Conservation (phyloP, 2,888 invertebrate genomes). For the Agrochola litura region DNA sequence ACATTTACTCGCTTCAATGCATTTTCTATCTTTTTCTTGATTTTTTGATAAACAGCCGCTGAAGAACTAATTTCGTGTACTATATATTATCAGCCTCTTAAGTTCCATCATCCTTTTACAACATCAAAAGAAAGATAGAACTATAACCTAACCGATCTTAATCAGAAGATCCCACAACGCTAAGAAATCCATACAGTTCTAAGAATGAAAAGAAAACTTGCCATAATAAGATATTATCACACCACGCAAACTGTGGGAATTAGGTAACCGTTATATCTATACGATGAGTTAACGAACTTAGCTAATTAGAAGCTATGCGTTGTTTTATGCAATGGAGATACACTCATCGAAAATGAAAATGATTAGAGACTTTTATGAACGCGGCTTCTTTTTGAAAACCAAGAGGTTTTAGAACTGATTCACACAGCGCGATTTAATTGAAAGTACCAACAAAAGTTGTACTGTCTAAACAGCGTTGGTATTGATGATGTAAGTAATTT, state of each 20-base stretch:
- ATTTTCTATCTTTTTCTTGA: too few species aligned
- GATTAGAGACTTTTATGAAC: conserved; percentile 27
- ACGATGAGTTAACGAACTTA: conserved; percentile 38
- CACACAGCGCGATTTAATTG: not conserved
- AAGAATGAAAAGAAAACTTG: conserved; percentile 41
- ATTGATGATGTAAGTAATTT: not conserved
- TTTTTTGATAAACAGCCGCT: too few species aligned
- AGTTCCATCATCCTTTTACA: not conserved
- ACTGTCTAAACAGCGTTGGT: not conserved
- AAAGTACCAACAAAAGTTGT: not conserved
- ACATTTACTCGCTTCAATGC: too few species aligned
- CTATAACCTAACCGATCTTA: not conserved
- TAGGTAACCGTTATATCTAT: conserved; percentile 40
- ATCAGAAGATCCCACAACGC: conserved; percentile 30
- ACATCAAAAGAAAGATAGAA: not conserved
- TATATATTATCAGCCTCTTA: too few species aligned
- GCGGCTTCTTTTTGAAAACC: not conserved
- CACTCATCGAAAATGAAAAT: conserved; percentile 20
- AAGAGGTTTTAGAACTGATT: not conserved
- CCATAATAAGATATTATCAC: conserved; percentile 39
- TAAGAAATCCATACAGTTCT: conserved; percentile 38
- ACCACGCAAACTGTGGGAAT: conserved; percentile 32
- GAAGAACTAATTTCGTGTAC: too few species aligned
- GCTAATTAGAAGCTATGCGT: conserved; percentile 17
- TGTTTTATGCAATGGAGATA: conserved; percentile 37